Evolutionary conservation across 2,797 vertebrate genomes (phyloP), one percentile per base, ranked within the genome.

Genomic region (Argentina silus): DNA sequence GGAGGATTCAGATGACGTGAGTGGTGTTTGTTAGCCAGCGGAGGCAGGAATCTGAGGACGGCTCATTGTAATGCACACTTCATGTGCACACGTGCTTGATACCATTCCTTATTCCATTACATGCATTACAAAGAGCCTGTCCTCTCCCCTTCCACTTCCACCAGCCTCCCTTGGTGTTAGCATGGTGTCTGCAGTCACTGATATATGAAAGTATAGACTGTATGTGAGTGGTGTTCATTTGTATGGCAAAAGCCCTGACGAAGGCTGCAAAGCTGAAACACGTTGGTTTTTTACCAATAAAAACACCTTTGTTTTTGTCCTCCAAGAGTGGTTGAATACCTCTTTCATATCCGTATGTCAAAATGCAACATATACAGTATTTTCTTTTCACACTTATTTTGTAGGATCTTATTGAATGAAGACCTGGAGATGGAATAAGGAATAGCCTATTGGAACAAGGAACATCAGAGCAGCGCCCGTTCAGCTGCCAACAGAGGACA

Each of bases 1-100:
- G 1, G 87, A 81, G 1, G 92, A 93, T 75, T 94, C 93, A 72
- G 94, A 95, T 50, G 90, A 92, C 42, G 93, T 93, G 73, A 86
- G 86, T 67, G 64, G 23, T 47, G 7, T 43, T 62, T 1, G 14
- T 62, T 42, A 15, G 4, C 11, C 9, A n/a, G 5, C 10, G 51
- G 14, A 19, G 17, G 15, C 19, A 17, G 6, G 53, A 56, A 19
- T 19, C n/a, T n/a, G 7, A 5, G n/a, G 9, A 19, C n/a, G 47
- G 47, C 1, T 48, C 2, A 8, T 12, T 48, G 7, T 8, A 48
- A 48, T 48, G 11, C 47, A 12, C 11, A 48, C 47, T 48, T 8
- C 11, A 48, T 12, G 27, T 36, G 27, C 27, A 36, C 27, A 36
- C 27, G 27, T 4, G 27, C 4, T 36, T 36, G 27, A 36, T 36